Evolutionary conservation across 2,797 vertebrate genomes (phyloP).

Genomic region (Denticeps clupeoides): DNA sequence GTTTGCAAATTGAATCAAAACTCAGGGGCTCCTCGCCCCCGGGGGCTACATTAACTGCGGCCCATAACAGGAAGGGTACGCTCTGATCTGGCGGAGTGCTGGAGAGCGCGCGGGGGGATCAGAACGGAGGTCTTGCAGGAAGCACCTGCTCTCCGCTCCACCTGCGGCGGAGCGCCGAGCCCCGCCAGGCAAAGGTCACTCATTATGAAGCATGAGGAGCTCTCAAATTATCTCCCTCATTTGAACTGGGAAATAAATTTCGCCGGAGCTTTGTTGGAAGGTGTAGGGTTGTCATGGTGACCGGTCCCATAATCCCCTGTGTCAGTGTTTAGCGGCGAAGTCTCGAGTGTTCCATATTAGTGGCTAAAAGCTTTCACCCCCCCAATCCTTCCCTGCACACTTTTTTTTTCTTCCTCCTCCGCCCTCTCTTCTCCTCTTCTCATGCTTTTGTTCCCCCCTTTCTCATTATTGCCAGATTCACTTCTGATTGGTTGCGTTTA

Average conservation of each 20-base stretch:
- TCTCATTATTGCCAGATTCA: slow-evolving; percentile 60
- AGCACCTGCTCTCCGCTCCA: too few relatives aligned
- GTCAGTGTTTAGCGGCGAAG: slow-evolving; percentile 37
- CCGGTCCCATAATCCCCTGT: slow-evolving; percentile 50
- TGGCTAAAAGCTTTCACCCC: slow-evolving; percentile 19
- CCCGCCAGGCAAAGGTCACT: slow-evolving; percentile 21
- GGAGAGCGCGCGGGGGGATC: too few relatives aligned
- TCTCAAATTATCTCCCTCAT: slow-evolving; percentile 26
- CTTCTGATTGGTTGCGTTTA: slow-evolving; percentile 61
- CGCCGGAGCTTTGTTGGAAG: slow-evolving; percentile 17
- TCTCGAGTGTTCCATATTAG: slow-evolving; percentile 30
- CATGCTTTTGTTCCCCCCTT: slow-evolving; percentile 45
- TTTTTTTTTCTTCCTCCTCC: not conserved
- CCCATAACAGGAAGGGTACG: not conserved
- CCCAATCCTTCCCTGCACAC: slow-evolving; percentile 3
- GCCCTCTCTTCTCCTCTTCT: slow-evolving; percentile 4
- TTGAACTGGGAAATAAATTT: slow-evolving; percentile 20
- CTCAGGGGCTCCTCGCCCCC: not conserved
- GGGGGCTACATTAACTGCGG: not conserved
- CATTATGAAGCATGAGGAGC: slow-evolving; percentile 27
- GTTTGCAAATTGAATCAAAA: not conserved
- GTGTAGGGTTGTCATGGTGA: slow-evolving; percentile 63
- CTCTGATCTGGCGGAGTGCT: slow-evolving; percentile 3
- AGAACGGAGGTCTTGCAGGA: too few relatives aligned
- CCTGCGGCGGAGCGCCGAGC: too few relatives aligned